Evolutionary conservation across 2,113 vertebrate genomes (phyloP).

Genomic region (Channa argus): DNA sequence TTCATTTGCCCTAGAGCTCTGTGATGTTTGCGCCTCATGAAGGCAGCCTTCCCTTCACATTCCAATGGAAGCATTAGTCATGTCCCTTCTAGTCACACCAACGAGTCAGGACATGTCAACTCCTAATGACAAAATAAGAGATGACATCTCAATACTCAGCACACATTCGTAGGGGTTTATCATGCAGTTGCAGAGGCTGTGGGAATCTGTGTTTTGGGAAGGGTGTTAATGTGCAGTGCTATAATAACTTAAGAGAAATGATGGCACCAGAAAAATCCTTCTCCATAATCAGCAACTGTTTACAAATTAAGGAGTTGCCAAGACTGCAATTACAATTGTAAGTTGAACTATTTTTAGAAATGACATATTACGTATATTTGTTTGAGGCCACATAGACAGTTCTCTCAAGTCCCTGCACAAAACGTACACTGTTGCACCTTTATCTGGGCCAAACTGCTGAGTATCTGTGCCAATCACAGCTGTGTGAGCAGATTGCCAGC

Average conservation of each 20-base stretch:
- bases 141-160: slow-evolving; percentile 76
- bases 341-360: slow-evolving; percentile 10
- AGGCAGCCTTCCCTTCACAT: slow-evolving; percentile 59
- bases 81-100: slow-evolving; percentile 70
- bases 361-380: slow-evolving; percentile 25
- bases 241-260: slow-evolving; percentile 15
- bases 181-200: slow-evolving; percentile 51
- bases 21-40: slow-evolving; percentile 60
- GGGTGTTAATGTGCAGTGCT: slow-evolving; percentile 42
- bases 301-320: slow-evolving; percentile 27
- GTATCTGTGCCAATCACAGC: slow-evolving; percentile 81
- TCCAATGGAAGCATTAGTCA: slow-evolving; percentile 74
- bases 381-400: slow-evolving; percentile 9
- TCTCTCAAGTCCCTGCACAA: slow-evolving; percentile 46
- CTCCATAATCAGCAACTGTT: slow-evolving; percentile 31
- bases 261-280: slow-evolving; percentile 34
- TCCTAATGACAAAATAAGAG: slow-evolving; percentile 73
- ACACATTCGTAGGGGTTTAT: slow-evolving; percentile 62
- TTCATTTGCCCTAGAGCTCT: slow-evolving; percentile 33
- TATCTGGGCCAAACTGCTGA: slow-evolving; percentile 72
- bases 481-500: slow-evolving; percentile 81
- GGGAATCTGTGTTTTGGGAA: slow-evolving; percentile 52
- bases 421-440: slow-evolving; percentile 69
- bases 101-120: slow-evolving; percentile 73
- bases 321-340: slow-evolving; percentile 24